These are phyloP conservation scores for Papilio glaucus DNA, from an alignment of 1,140 invertebrate genomes.

Conservation along the genomic window DNA sequence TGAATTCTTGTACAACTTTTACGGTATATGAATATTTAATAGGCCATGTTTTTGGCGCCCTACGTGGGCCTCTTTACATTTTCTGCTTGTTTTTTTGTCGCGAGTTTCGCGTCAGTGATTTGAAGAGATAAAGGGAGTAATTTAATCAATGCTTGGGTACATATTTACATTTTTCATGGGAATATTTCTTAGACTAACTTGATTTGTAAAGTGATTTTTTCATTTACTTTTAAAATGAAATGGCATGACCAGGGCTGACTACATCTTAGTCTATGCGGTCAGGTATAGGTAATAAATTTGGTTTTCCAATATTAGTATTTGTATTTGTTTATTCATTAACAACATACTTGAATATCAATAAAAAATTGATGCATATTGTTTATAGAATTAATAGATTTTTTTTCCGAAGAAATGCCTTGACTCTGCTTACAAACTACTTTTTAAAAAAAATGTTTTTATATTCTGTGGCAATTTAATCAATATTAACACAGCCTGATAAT, in stretches of 20 bases:
- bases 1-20: slow-evolving; percentile 61
- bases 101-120: slow-evolving; percentile 58
- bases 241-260: too few relatives aligned
- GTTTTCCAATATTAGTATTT: too few relatives aligned
- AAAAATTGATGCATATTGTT: neutral
- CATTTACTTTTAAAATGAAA: too few relatives aligned
- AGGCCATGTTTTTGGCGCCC: slow-evolving; percentile 59
- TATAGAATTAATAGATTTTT: neutral
- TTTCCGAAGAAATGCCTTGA: too few relatives aligned
- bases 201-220: neutral
- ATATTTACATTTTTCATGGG: slow-evolving; percentile 42
- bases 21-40: slow-evolving; percentile 68
- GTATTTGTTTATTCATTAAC: too few relatives aligned
- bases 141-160: slow-evolving; percentile 59
- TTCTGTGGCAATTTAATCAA: too few relatives aligned
- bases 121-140: slow-evolving; percentile 66
- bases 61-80: slow-evolving; percentile 54
- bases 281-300: too few relatives aligned
- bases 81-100: slow-evolving; percentile 58
- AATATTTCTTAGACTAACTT: slow-evolving; percentile 29
- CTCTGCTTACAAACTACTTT: too few relatives aligned
- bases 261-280: too few relatives aligned
- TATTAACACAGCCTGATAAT: too few relatives aligned
- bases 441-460: too few relatives aligned
- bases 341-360: too few relatives aligned